These are phyloP conservation scores for Apostichopus californicus DNA, from an alignment of 35 echinoderm and acorn worm species.

Conservation along the genomic window DNA sequence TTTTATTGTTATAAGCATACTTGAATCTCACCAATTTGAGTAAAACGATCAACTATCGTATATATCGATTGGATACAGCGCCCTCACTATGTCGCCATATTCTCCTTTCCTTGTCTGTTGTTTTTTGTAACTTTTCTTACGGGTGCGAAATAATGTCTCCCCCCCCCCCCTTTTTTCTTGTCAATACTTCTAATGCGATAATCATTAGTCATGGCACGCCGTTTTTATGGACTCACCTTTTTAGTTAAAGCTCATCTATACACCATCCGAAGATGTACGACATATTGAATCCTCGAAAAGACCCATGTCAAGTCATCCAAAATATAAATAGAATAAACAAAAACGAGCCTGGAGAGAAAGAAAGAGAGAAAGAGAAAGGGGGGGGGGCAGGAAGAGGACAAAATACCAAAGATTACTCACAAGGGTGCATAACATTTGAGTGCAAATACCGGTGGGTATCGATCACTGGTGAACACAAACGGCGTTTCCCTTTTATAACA, in stretches of 20 bases:
- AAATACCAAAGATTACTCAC: no score
- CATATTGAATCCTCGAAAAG: slow-evolving; percentile 3
- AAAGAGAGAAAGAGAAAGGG: not conserved
- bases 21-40: no score
- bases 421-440: no score
- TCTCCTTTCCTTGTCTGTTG: not conserved
- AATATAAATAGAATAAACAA: not conserved
- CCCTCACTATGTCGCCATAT: not conserved
- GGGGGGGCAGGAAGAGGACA: no score
- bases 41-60: no score
- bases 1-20: no score
- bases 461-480: not conserved
- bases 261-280: not conserved
- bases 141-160: no score
- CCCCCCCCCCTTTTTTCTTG: no score
- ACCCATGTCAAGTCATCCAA: not conserved
- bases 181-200: not conserved
- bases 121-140: not conserved
- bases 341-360: not conserved
- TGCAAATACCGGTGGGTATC: slow-evolving; percentile 42
- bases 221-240: not conserved
- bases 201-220: not conserved
- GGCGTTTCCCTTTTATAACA: not conserved
- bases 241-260: not conserved
- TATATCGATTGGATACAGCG: not conserved